These are phyloP conservation scores for Pangasius sanitwongsei DNA, from an alignment of 2,797 vertebrate genomes.

Conservation along the genomic window DNA sequence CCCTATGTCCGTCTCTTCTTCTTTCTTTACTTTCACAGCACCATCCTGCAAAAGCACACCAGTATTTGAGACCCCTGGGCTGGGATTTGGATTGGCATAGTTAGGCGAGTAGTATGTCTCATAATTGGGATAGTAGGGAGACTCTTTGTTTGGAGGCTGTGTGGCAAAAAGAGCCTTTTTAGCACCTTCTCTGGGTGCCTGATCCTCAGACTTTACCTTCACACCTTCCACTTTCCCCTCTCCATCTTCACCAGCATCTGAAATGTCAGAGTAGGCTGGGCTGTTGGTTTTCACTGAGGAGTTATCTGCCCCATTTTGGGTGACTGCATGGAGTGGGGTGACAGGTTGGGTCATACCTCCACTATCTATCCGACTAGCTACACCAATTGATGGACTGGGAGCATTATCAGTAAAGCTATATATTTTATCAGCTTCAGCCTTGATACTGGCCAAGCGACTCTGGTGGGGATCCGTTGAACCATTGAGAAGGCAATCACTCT, in stretches of 20 bases:
- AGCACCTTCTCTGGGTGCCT: slow-evolving; percentile 87
- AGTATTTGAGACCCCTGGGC: slow-evolving; percentile 84
- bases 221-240: slow-evolving; percentile 88
- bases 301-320: slow-evolving; percentile 95
- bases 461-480: slow-evolving; percentile 93
- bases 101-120: slow-evolving; percentile 94
- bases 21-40: slow-evolving; percentile 90
- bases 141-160: slow-evolving; percentile 89
- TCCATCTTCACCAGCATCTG: slow-evolving; percentile 95
- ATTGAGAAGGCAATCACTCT: slow-evolving; percentile 83
- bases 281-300: slow-evolving; percentile 96
- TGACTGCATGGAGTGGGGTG: slow-evolving; percentile 87
- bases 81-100: slow-evolving; percentile 93
- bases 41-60: slow-evolving; percentile 74
- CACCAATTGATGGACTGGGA: slow-evolving; percentile 93
- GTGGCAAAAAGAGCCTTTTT: slow-evolving; percentile 93
- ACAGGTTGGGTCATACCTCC: slow-evolving; percentile 85
- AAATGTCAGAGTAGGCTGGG: slow-evolving; percentile 97
- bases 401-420: slow-evolving; percentile 98
- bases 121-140: slow-evolving; percentile 90
- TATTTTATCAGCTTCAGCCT: slow-evolving; percentile 97
- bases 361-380: slow-evolving; percentile 89
- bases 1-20: slow-evolving; percentile 85
- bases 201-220: slow-evolving; percentile 90
- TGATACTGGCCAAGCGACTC: slow-evolving; percentile 96